These are phyloP conservation scores for Octopus bimaculoides DNA, from an alignment of 1,140 invertebrate species.

Conservation along the genomic window DNA sequence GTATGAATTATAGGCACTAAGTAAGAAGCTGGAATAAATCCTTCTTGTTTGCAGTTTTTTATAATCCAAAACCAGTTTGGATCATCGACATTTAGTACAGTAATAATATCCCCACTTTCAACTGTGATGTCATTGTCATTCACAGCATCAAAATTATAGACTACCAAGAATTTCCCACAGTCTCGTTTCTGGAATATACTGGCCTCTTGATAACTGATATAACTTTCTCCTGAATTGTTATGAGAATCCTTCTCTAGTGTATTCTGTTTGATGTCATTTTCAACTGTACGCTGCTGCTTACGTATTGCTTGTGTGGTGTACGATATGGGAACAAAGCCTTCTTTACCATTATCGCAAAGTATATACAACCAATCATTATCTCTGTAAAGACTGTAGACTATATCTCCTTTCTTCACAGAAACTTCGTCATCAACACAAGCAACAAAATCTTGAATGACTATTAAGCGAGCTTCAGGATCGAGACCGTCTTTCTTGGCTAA, in stretches of 20 bases:
- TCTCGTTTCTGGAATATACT: slow-evolving; percentile 90
- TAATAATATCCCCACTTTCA: slow-evolving; percentile 90
- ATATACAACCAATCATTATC: slow-evolving; percentile 98
- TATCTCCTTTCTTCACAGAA: slow-evolving; percentile 73
- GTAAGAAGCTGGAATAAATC: slow-evolving; percentile 93
- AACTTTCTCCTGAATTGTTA: background rate
- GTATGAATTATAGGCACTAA: slow-evolving; percentile 56
- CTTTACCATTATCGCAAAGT: slow-evolving; percentile 80
- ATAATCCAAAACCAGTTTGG: slow-evolving; percentile 96
- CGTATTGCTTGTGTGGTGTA: slow-evolving; percentile 19
- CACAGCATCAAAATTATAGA: slow-evolving; percentile 88
- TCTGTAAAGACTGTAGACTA: slow-evolving; percentile 88
- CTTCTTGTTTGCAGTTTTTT: slow-evolving; percentile 86
- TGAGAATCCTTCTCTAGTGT: background rate
- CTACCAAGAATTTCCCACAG: slow-evolving; percentile 82
- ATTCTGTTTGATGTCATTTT: background rate
- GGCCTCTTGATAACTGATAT: slow-evolving; percentile 15
- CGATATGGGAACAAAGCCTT: slow-evolving; percentile 84
- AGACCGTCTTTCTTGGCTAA: slow-evolving; percentile 79
- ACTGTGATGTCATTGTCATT: slow-evolving; percentile 95
- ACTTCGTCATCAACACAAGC: slow-evolving; percentile 93
- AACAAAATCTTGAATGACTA: slow-evolving; percentile 84
- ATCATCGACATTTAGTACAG: slow-evolving; percentile 89
- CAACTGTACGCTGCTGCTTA: background rate
- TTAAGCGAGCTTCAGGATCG: slow-evolving; percentile 25